These are phyloP conservation scores for Macquaria ambigua DNA, from an alignment of 2,113 vertebrate species.

Conservation along the genomic window DNA sequence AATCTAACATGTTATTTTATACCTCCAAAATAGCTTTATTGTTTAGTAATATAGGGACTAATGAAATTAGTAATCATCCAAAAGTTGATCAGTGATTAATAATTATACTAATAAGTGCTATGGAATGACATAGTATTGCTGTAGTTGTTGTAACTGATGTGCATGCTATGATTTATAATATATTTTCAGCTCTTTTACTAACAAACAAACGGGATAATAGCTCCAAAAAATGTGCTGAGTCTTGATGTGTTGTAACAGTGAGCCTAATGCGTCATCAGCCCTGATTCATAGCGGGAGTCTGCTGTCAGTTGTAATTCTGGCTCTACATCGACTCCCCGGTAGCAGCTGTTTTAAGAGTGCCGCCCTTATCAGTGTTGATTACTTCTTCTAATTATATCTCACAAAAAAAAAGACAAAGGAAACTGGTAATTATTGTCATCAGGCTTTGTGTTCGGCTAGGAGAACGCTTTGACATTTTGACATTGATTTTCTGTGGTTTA, in stretches of 20 bases:
- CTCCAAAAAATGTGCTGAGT: background rate
- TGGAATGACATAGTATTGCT: conserved; percentile 5
- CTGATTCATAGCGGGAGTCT: conserved; percentile 23
- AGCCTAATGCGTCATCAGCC: conserved; percentile 15
- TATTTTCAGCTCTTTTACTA: background rate
- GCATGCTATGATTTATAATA: background rate
- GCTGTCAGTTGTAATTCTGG: conserved; percentile 19
- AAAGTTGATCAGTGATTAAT: conserved; percentile 3
- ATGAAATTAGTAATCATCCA: background rate
- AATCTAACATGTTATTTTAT: background rate
- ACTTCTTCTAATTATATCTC: conserved; percentile 45
- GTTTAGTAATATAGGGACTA: background rate
- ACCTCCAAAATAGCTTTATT: background rate
- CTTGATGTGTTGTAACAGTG: background rate
- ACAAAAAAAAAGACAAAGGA: conserved; percentile 23
- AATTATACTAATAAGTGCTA: background rate
- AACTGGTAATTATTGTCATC: conserved; percentile 28
- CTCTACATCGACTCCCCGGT: background rate
- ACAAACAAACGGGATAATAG: background rate
- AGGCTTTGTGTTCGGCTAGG: conserved; percentile 4
- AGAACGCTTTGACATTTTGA: background rate
- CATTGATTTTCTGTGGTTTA: conserved; percentile 5
- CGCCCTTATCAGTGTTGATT: conserved; percentile 48
- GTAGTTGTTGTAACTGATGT: background rate
- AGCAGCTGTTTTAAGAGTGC: conserved; percentile 46